Percentiles rank a stretch among this genome's conserved stretches.
Conservation (phyloP, 2,888 invertebrate genomes). For the Congeria kusceri region DNA sequence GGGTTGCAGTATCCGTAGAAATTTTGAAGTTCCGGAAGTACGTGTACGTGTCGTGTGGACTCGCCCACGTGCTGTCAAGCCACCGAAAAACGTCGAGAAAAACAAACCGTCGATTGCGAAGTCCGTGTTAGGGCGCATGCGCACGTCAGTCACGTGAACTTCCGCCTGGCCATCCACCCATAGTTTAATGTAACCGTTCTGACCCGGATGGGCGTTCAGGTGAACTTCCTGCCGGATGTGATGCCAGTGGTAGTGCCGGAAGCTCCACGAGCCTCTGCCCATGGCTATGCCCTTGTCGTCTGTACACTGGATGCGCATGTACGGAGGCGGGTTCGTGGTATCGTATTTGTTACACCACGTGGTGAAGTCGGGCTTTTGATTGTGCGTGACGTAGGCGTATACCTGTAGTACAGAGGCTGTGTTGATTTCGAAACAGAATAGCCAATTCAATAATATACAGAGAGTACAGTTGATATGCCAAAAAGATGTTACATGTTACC, state of each 20-base stretch:
- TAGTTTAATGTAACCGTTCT: constrained; percentile 59
- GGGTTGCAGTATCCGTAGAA: not conserved
- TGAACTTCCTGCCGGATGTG: constrained; percentile 68
- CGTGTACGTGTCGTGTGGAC: constrained; percentile 65
- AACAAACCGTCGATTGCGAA: constrained; percentile 66
- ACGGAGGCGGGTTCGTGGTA: not conserved
- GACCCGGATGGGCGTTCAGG: constrained; percentile 61
- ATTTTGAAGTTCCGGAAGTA: constrained; percentile 69
- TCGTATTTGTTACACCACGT: constrained; percentile 45
- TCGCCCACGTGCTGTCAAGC: constrained; percentile 63
- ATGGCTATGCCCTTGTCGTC: constrained; percentile 18
- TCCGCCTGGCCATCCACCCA: constrained; percentile 58
- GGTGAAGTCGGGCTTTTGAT: constrained; percentile 24
- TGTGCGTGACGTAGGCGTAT: constrained; percentile 70
- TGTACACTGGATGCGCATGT: constrained; percentile 14
- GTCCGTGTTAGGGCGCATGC: constrained; percentile 48
- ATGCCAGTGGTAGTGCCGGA: constrained; percentile 58
- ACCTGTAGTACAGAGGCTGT: too few relatives aligned
- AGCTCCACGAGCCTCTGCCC: constrained; percentile 46
- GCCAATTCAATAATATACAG: too few relatives aligned
- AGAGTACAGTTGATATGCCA: too few relatives aligned
- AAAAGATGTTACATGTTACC: too few relatives aligned
- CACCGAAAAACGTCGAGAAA: constrained; percentile 76
- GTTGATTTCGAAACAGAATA: too few relatives aligned
- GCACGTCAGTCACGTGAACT: constrained; percentile 52